Base-by-base conservation (phyloP, 2,113 vertebrate genomes). In the Atractosteus spatula region DNA sequence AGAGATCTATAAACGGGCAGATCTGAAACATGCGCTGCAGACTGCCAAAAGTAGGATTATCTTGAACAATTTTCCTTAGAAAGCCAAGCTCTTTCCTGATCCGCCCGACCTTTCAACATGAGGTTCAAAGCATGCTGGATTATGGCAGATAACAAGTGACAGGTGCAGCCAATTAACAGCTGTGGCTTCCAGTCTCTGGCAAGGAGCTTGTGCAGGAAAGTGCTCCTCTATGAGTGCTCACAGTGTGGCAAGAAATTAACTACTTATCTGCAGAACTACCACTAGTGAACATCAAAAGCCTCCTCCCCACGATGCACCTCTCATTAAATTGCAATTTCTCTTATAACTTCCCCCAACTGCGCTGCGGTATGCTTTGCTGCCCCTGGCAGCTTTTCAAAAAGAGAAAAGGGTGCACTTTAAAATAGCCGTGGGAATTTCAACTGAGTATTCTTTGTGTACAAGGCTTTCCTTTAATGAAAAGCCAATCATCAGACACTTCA, bases 101-200 rank as follows among this genome's bases (percentile, higher is more conserved):
- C 83, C 73, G 54, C n/a, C 67, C 80, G 83, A 90, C 86, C 90
- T 90, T 86, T 83, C 80, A 75, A 84, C 81, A 84, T 42, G 16
- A 89, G 82, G 86, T 78, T 80, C 77, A 83, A 74, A 83, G 71
- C 67, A 81, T 79, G 76, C 65, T 77, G 87, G 89, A 87, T 91
- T 92, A 89, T 83, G 82, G 85, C 84, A 86, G 76, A 89, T 90
- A 91, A 90, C 83, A 87, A 91, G 85, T 86, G 89, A 93, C 92
- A 94, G 89, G 92, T 93, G 92, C 87, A 91, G 84, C 86, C 89
- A 92, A 92, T 93, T 93, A 93, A 85, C 55, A 51, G 80, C 78
- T 29, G 79, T 76, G 78, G 88, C 85, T 87, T 86, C 69, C 74
- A 78, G 74, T 84, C 74, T 81, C 81, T 78, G 81, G 79, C n/a